These are phyloP conservation scores for Stegophylla sp. DNA, from an alignment of 2,888 invertebrate species.

Conservation along the genomic window DNA sequence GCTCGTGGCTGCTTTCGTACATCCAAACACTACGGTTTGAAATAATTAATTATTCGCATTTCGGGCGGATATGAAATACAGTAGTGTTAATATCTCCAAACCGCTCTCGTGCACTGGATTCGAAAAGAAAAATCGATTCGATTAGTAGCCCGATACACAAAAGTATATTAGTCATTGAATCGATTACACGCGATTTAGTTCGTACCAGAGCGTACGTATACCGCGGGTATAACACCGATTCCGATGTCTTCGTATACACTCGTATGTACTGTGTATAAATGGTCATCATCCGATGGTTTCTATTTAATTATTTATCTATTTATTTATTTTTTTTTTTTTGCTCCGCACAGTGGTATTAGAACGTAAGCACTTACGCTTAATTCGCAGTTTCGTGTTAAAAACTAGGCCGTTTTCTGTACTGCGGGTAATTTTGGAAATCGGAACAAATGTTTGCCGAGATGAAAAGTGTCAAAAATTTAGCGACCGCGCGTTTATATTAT, in stretches of 20 bases:
- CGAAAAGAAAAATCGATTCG: not conserved
- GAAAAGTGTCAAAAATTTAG: constrained; percentile 18
- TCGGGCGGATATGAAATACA: not conserved
- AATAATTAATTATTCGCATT: constrained; percentile 4
- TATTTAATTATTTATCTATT: too few relatives aligned
- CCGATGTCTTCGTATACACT: not conserved
- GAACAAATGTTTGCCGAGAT: not conserved
- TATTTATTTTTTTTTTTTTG: not conserved
- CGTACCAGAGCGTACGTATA: not conserved
- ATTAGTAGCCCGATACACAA: not conserved
- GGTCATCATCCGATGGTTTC: not conserved
- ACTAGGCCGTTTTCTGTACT: constrained; percentile 13
- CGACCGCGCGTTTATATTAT: not conserved
- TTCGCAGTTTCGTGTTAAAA: not conserved
- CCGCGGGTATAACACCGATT: not conserved
- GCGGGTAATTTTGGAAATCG: constrained; percentile 2
- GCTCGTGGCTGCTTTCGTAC: too few relatives aligned
- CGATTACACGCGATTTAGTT: not conserved
- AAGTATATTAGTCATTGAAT: not conserved
- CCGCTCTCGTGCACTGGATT: not conserved
- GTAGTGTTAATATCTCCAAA: not conserved
- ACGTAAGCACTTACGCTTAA: not conserved
- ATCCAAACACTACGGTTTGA: not conserved
- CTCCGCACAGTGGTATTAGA: not conserved
- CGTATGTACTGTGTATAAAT: not conserved